Base-by-base conservation (phyloP, 2,888 invertebrate genomes). In the Acholoe squamosa region DNA sequence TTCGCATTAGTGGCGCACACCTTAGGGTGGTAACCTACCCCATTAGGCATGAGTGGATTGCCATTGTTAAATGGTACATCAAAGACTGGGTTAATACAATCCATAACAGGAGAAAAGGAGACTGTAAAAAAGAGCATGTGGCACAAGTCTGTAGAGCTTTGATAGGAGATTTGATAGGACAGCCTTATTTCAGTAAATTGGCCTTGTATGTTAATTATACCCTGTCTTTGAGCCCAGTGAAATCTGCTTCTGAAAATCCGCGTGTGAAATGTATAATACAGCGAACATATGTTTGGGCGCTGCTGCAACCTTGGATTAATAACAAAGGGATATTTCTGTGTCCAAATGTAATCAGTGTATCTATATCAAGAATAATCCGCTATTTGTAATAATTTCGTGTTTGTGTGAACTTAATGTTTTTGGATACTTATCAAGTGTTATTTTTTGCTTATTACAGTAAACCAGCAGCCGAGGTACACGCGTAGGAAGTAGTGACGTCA, bases 381-480 rank as follows among this genome's bases (percentile, higher is more conserved):
- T 43, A 10, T 43, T 43, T 43, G 3, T 10, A 7, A 7, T 43
- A 43, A 7, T 7, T 43, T 3, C 43, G 10, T 43, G 43, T 10
- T 43, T 43, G 3, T 7, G 43, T 43, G 10, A 43, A 43, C 43
- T 43, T 43, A 3, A 43, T 3, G n/a, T 7, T 43, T 43, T 10
- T 43, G 10, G 43, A 43, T 76, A 19, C 10, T 31, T 28, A 25
- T 31, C 31, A 3, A 76, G 25, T 28, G 5, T 76, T 80, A 0
- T 80, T 33, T 54, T 56, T 22, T 86, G 52, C 14, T 84, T 3
- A 10, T 86, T 86, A 3, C 86, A 86, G 86, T 54, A 86, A 86
- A 86, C 86, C 86, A 12, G n/a, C n/a, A n/a, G 52, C 86, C 5
- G 86, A 86, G 31, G 56, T 86, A 14, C 52, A 86, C 54, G 86